These are phyloP conservation scores for Odontomyia ornata DNA, from an alignment of 2,888 invertebrate species.

Conservation along the genomic window DNA sequence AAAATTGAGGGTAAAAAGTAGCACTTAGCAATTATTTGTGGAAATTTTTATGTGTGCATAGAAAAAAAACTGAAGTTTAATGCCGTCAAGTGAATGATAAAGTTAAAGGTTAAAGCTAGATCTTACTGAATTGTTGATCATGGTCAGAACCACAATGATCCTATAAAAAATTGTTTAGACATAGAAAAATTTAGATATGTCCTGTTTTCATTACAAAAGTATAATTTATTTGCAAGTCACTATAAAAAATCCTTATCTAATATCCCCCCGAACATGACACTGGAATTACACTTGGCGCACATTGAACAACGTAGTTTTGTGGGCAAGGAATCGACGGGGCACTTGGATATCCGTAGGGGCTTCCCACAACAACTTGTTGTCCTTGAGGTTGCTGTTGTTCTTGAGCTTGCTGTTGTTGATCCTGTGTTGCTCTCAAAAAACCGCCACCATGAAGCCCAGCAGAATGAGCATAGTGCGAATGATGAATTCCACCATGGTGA, in stretches of 20 bases:
- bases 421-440: constrained; percentile 4
- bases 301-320: constrained; percentile 58
- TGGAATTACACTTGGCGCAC: constrained; percentile 57
- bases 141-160: too few species aligned
- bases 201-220: neutral
- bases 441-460: neutral
- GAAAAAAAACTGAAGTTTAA: too few species aligned
- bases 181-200: too few species aligned
- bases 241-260: neutral
- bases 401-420: neutral
- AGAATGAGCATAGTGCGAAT: neutral
- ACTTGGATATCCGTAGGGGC: constrained; percentile 52
- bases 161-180: too few species aligned
- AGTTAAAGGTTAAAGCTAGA: too few species aligned
- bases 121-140: too few species aligned
- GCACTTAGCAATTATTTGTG: too few species aligned
- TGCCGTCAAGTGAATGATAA: too few species aligned
- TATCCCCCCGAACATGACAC: constrained; percentile 55
- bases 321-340: constrained; percentile 55
- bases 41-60: too few species aligned
- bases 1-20: too few species aligned
- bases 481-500: neutral
- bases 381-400: neutral
- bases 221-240: neutral
- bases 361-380: constrained; percentile 4